Conservation (phyloP, 2,888 invertebrate species). For the Opisthograptis luteolata region DNA sequence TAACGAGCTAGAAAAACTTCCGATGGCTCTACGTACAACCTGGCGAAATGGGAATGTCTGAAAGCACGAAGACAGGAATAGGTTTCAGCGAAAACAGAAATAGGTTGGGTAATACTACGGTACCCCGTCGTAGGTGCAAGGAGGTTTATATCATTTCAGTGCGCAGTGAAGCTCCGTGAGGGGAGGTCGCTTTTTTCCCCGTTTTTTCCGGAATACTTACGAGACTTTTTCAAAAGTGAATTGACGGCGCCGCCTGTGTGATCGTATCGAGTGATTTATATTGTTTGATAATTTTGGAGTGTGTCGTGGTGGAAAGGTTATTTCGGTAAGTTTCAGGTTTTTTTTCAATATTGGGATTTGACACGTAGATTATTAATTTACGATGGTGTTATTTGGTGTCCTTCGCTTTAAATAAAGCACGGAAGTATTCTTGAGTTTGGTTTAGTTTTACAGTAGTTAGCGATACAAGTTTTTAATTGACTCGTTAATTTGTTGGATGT, state of each 20-base stretch:
- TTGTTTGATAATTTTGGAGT: slow-evolving; percentile 40
- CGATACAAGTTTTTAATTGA: too few species aligned
- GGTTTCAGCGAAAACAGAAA: slow-evolving; percentile 31
- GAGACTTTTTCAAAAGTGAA: slow-evolving; percentile 55
- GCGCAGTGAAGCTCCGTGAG: slow-evolving; percentile 49
- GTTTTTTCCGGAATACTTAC: slow-evolving; percentile 42
- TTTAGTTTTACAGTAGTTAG: too few species aligned
- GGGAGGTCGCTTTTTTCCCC: slow-evolving; percentile 49
- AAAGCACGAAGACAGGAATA: slow-evolving; percentile 29
- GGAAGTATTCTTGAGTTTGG: too few species aligned
- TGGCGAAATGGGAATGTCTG: slow-evolving; percentile 30
- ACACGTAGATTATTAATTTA: slow-evolving; percentile 17
- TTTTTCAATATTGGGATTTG: slow-evolving; percentile 18
- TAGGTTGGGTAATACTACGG: slow-evolving; percentile 71
- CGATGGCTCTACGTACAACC: slow-evolving; percentile 32
- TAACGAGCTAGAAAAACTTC: slow-evolving; percentile 55
- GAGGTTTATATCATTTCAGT: slow-evolving; percentile 62
- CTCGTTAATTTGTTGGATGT: too few species aligned
- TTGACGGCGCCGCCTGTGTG: slow-evolving; percentile 36
- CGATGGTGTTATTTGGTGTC: slow-evolving; percentile 17
- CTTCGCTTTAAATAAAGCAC: too few species aligned
- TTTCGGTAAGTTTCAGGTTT: slow-evolving; percentile 31
- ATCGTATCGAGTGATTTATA: slow-evolving; percentile 41
- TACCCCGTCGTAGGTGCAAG: slow-evolving; percentile 53
- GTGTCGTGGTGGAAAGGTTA: slow-evolving; percentile 16